Percentiles rank a stretch among this genome's conserved stretches.
Evolutionary conservation across 2,113 vertebrate species (phyloP).

Genomic region (Nycticebus coucang): DNA sequence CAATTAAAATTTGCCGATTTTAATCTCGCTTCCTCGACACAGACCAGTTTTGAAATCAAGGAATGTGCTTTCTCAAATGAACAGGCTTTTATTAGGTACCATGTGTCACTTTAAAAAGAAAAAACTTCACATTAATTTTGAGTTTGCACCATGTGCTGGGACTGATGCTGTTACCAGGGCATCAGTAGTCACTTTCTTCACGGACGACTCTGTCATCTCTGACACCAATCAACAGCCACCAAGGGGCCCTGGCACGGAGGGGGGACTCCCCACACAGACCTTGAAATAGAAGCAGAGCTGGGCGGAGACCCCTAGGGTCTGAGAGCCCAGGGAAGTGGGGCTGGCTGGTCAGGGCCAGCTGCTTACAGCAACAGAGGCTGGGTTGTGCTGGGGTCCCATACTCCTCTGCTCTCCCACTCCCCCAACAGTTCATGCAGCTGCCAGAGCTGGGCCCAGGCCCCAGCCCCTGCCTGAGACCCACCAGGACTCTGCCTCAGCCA

Average conservation of each 20-base stretch:
- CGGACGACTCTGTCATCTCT: constrained; percentile 35
- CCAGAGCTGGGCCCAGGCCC: not conserved
- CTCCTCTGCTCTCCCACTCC: no score
- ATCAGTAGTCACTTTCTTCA: constrained; percentile 39
- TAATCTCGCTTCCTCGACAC: constrained; percentile 55
- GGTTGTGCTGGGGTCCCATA: fast-evolving
- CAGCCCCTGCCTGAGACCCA: not conserved
- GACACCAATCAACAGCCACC: not conserved
- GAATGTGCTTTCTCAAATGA: constrained; percentile 54
- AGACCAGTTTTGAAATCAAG: constrained; percentile 61
- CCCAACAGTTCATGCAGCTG: fast-evolving
- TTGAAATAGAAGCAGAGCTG: constrained; percentile 25
- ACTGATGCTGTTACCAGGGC: constrained; percentile 56
- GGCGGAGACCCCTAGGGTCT: constrained; percentile 43
- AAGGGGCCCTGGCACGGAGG: not conserved
- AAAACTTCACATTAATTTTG: constrained; percentile 51
- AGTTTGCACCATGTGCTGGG: not conserved
- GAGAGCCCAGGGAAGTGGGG: not conserved
- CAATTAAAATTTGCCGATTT: not conserved
- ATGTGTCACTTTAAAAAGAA: not conserved
- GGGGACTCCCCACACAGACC: not conserved
- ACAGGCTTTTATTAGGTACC: constrained; percentile 49
- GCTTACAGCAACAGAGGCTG: not conserved
- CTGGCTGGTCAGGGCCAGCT: constrained; percentile 1
- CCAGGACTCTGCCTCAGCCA: not conserved